These are phyloP conservation scores for Atrina japonica DNA, from an alignment of 2,888 invertebrate species.

Conservation along the genomic window DNA sequence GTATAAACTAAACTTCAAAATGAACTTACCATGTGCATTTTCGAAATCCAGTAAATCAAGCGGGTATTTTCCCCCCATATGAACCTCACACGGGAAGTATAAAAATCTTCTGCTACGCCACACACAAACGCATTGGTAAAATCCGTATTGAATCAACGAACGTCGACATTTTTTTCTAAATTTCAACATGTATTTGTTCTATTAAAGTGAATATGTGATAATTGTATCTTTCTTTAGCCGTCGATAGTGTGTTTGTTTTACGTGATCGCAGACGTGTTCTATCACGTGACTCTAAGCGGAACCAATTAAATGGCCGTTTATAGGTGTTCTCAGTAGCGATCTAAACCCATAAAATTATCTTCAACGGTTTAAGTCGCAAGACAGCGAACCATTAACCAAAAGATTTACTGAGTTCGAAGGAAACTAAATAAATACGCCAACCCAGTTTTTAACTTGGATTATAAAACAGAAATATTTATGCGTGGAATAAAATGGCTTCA, in stretches of 20 bases:
- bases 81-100: background rate
- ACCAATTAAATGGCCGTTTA: constrained; percentile 40
- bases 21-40: background rate
- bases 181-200: too few relatives aligned
- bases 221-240: too few relatives aligned
- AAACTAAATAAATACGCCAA: background rate
- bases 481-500: too few relatives aligned
- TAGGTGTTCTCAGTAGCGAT: constrained; percentile 21
- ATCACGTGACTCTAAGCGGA: constrained; percentile 36
- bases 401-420: constrained; percentile 23
- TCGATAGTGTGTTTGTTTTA: constrained; percentile 27
- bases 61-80: background rate
- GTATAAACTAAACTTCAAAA: too few relatives aligned
- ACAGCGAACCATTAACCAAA: constrained; percentile 16
- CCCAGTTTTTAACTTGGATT: too few relatives aligned
- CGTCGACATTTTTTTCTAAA: too few relatives aligned
- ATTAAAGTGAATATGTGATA: too few relatives aligned
- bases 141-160: too few relatives aligned
- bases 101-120: background rate
- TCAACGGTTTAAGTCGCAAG: constrained; percentile 13
- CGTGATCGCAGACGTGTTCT: constrained; percentile 20
- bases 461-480: too few relatives aligned
- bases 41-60: background rate
- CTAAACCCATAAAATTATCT: constrained; percentile 35
- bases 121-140: too few relatives aligned